A percentile compares a stretch with the other conserved stretches of the same genome.
Conservation (phyloP, 2,888 invertebrate genomes). For the Troides aeacus region DNA sequence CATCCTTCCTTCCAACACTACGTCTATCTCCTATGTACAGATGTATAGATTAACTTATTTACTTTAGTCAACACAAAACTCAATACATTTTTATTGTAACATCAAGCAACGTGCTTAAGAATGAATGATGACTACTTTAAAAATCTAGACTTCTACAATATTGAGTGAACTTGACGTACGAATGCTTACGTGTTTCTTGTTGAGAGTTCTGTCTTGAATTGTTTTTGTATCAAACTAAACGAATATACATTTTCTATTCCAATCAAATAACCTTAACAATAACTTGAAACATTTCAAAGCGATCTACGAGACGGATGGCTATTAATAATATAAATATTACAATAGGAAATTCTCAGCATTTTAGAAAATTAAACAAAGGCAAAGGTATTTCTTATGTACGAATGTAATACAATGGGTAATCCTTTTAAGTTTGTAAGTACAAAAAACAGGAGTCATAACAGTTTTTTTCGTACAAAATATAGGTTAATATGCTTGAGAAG, state of each 20-base stretch:
- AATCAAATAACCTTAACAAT: neutral
- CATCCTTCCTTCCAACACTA: no score
- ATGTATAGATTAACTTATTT: no score
- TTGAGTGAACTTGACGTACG: neutral
- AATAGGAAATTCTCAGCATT: neutral
- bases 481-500: no score
- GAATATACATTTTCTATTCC: neutral
- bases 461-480: no score
- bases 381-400: neutral
- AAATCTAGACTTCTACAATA: neutral
- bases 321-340: conserved; percentile 1
- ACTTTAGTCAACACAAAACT: neutral
- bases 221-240: neutral
- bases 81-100: neutral
- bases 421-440: neutral
- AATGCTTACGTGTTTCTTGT: neutral
- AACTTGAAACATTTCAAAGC: neutral
- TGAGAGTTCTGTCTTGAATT: neutral
- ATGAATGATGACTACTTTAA: conserved; percentile 3
- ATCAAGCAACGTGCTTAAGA: conserved; percentile 6
- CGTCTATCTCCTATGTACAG: no score
- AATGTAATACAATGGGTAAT: neutral
- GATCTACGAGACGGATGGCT: neutral
- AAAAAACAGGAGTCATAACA: neutral
- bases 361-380: neutral